These are phyloP conservation scores for Caretta caretta DNA, from an alignment of 2,113 vertebrate species.

Conservation along the genomic window DNA sequence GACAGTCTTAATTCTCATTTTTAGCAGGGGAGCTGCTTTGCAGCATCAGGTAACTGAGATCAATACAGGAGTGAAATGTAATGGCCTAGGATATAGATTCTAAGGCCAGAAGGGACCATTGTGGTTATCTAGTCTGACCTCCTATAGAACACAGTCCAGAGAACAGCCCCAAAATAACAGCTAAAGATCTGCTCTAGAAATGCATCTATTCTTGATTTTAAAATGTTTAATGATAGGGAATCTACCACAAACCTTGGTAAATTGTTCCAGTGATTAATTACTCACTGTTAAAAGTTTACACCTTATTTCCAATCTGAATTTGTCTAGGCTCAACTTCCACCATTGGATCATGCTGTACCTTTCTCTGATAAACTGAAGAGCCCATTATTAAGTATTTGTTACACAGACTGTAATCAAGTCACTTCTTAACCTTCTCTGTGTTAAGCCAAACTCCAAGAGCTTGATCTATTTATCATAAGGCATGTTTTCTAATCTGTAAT, in stretches of 20 bases:
- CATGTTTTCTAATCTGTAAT: neutral
- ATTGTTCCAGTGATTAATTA: neutral
- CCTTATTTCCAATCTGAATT: neutral
- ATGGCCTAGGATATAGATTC: neutral
- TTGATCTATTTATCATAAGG: neutral
- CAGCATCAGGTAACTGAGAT: neutral
- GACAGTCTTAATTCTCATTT: neutral
- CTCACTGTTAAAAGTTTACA: neutral
- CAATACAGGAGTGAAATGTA: conserved; percentile 11
- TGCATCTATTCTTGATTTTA: neutral
- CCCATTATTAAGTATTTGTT: neutral
- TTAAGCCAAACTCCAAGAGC: neutral
- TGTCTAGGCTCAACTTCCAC: neutral
- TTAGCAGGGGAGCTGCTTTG: conserved; percentile 26
- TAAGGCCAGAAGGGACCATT: neutral
- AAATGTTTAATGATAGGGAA: neutral
- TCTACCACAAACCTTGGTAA: neutral
- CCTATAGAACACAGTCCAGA: neutral
- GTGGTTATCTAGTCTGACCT: neutral
- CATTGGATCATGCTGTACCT: neutral
- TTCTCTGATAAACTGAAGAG: neutral
- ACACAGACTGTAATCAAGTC: neutral
- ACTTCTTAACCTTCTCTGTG: neutral
- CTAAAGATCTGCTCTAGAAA: neutral
- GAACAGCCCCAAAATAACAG: neutral